Conservation (phyloP, 2,888 invertebrate genomes). For the Drosophila mulleri region DNA sequence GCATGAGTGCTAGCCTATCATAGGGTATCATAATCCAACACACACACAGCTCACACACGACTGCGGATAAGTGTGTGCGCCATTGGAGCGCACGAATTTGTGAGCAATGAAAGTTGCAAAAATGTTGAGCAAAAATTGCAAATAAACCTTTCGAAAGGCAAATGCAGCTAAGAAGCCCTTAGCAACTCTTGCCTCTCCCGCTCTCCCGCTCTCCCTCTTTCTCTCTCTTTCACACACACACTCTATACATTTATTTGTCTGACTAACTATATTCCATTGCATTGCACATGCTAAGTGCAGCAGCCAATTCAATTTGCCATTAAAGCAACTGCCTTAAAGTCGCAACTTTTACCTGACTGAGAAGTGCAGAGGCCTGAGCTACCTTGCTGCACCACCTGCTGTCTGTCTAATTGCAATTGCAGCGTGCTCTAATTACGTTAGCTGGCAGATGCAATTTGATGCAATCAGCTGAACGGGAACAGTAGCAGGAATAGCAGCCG, state of each 20-base stretch:
- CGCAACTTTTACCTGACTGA: neutral
- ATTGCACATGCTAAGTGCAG: constrained; percentile 69
- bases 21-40: constrained; percentile 17
- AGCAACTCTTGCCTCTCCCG: neutral
- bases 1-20: neutral
- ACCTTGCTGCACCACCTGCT: constrained; percentile 2
- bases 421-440: constrained; percentile 69
- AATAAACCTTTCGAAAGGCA: constrained; percentile 43
- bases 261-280: constrained; percentile 20
- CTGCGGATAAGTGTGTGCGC: constrained; percentile 5
- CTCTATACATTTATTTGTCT: neutral
- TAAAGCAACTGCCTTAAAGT: constrained; percentile 47
- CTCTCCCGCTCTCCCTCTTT: too few relatives aligned
- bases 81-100: constrained; percentile 36
- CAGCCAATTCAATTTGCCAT: constrained; percentile 68
- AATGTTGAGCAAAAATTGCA: constrained; percentile 40
- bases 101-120: constrained; percentile 30
- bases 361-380: neutral
- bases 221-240: too few relatives aligned
- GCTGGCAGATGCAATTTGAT: constrained; percentile 66
- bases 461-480: constrained; percentile 49
- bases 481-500: neutral
- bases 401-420: constrained; percentile 65
- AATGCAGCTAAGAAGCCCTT: constrained; percentile 41
- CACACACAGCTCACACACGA: constrained; percentile 9